Percentiles rank a stretch among this genome's conserved stretches.
Conservation (phyloP, 2,797 vertebrate genomes). For the Falco cherrug region DNA sequence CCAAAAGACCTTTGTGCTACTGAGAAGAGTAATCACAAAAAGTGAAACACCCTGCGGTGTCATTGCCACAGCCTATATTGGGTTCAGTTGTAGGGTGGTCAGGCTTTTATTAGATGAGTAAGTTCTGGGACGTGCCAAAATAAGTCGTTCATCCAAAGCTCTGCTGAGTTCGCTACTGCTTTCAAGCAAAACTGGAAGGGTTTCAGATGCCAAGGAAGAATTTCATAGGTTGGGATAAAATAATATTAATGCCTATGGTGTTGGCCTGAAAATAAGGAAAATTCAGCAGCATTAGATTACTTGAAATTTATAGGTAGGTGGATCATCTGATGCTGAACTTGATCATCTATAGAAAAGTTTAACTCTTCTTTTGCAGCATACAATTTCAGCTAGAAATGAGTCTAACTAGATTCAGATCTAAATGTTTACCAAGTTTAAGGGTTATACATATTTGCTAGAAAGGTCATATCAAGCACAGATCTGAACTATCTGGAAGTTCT, state of each 20-base stretch:
- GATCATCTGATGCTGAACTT: neutral
- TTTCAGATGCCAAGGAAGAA: neutral
- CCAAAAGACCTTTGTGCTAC: neutral
- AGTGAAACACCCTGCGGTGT: neutral
- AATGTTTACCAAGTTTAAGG: neutral
- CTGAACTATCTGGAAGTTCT: neutral
- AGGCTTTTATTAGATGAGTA: neutral
- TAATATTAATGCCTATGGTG: neutral
- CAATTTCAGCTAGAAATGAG: neutral
- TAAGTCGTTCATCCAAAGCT: neutral
- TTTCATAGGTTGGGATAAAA: neutral
- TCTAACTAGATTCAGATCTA: neutral
- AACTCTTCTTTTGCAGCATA: neutral
- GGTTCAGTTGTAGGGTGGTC: neutral
- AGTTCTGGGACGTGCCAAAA: neutral
- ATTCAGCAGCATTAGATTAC: neutral
- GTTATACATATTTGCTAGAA: neutral
- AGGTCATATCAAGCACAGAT: neutral
- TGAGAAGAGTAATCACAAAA: neutral
- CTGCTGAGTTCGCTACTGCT: neutral
- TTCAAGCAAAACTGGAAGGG: neutral
- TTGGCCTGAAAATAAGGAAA: neutral
- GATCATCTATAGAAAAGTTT: neutral
- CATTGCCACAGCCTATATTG: neutral
- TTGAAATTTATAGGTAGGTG: rapidly evolving